Percentiles rank a stretch among this genome's conserved stretches.
These are phyloP conservation scores for Microtus oregoni DNA, from an alignment of 2,113 vertebrate species.

Conservation along the genomic window DNA sequence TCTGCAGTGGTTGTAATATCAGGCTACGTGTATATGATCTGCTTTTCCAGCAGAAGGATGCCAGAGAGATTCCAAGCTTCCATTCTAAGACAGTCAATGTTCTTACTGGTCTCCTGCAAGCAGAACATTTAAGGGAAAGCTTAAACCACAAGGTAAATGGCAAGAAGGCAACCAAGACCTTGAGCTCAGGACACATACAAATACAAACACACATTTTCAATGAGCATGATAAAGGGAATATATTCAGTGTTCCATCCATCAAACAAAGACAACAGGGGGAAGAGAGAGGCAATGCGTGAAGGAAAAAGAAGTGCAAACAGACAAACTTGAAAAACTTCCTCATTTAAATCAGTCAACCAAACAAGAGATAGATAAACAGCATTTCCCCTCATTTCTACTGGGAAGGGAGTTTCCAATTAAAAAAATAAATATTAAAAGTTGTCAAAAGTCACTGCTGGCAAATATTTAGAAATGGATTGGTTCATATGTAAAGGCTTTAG, in stretches of 20 bases:
- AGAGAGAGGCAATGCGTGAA: background rate
- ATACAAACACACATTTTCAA: background rate
- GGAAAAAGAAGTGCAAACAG: background rate
- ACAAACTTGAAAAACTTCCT: background rate
- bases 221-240: background rate
- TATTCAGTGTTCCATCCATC: background rate
- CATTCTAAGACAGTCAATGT: background rate
- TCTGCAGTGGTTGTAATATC: background rate
- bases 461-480: background rate
- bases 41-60: conserved; percentile 1
- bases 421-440: background rate
- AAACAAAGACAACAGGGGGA: background rate
- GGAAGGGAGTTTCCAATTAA: background rate
- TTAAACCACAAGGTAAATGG: background rate
- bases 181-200: background rate
- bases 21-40: background rate
- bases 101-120: background rate
- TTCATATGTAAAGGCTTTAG: background rate
- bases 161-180: background rate
- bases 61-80: background rate
- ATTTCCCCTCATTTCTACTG: background rate
- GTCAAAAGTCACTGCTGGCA: background rate
- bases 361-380: background rate
- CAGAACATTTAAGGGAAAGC: background rate
- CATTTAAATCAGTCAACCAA: background rate